These are phyloP conservation scores for Noctuana brunneofusca DNA, from an alignment of 2,888 invertebrate genomes.

Conservation along the genomic window DNA sequence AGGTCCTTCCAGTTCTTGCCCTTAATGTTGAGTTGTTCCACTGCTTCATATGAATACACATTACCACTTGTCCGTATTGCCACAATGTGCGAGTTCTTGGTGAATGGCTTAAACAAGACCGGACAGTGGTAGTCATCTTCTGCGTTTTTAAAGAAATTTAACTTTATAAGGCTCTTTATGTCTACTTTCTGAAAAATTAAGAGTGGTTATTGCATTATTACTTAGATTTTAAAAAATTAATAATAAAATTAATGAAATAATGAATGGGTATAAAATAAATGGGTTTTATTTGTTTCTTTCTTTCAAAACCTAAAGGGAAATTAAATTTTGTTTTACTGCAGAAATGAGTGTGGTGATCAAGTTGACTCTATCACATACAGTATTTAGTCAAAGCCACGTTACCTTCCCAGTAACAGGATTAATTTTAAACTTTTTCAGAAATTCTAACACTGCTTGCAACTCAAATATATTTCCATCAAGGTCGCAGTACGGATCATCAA, in stretches of 20 bases:
- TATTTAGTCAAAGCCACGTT: constrained; percentile 1
- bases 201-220: too few relatives aligned
- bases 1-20: constrained; percentile 97
- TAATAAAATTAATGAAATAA: too few relatives aligned
- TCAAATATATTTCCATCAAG: constrained; percentile 96
- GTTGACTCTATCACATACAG: too few relatives aligned
- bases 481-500: constrained; percentile 95
- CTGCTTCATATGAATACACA: constrained; percentile 96
- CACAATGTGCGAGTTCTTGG: constrained; percentile 96
- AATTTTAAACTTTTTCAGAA: constrained; percentile 94
- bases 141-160: constrained; percentile 94
- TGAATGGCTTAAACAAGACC: constrained; percentile 95
- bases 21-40: constrained; percentile 98
- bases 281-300: too few relatives aligned
- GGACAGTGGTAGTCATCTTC: constrained; percentile 95
- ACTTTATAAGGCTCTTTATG: constrained; percentile 90
- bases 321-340: not conserved
- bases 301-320: too few relatives aligned
- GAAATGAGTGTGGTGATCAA: too few relatives aligned
- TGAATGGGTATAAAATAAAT: too few relatives aligned
- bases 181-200: constrained; percentile 86
- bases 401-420: constrained; percentile 97
- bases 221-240: too few relatives aligned
- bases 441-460: constrained; percentile 92
- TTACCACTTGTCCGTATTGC: constrained; percentile 96